Evolutionary conservation across 2,797 vertebrate species (phyloP).

Genomic region (Eidolon dupreanum): DNA sequence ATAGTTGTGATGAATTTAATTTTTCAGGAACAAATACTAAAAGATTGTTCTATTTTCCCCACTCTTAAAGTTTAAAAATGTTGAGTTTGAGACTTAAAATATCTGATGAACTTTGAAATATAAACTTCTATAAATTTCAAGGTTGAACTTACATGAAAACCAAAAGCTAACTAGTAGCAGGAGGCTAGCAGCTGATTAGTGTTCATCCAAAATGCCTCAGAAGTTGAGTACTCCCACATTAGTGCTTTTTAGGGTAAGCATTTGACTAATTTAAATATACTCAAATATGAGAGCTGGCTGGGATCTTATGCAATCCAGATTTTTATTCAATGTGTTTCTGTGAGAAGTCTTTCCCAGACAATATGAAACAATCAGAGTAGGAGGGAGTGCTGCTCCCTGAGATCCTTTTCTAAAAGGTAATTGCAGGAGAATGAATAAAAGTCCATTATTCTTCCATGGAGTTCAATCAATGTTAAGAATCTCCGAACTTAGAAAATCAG

Average conservation of each 20-base stretch:
- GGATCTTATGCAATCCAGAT: constrained; percentile 49
- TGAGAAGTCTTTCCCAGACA: constrained; percentile 42
- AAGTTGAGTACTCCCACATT: constrained; percentile 43
- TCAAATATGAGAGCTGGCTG: constrained; percentile 18
- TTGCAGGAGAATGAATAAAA: constrained; percentile 35
- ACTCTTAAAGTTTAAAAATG: not conserved
- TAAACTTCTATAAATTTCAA: constrained; percentile 40
- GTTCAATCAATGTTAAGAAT: not conserved
- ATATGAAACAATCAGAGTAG: constrained; percentile 41
- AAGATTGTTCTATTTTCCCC: not conserved
- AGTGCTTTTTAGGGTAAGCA: constrained; percentile 53
- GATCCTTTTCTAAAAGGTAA: constrained; percentile 45
- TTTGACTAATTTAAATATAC: constrained; percentile 69
- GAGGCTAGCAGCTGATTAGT: constrained; percentile 53
- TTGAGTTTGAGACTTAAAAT: constrained; percentile 19
- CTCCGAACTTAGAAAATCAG: constrained; percentile 1
- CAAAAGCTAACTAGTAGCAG: constrained; percentile 36
- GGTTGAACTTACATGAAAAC: not conserved
- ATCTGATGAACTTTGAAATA: not conserved
- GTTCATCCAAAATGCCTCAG: constrained; percentile 30
- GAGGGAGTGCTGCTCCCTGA: constrained; percentile 26
- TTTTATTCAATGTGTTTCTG: constrained; percentile 57
- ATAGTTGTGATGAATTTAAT: not conserved
- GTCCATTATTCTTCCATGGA: not conserved
- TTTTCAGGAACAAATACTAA: constrained; percentile 3